A percentile compares a stretch with the other conserved stretches of the same genome.
These are phyloP conservation scores for Eupithecia exiguata DNA, from an alignment of 2,888 invertebrate species.

Conservation along the genomic window DNA sequence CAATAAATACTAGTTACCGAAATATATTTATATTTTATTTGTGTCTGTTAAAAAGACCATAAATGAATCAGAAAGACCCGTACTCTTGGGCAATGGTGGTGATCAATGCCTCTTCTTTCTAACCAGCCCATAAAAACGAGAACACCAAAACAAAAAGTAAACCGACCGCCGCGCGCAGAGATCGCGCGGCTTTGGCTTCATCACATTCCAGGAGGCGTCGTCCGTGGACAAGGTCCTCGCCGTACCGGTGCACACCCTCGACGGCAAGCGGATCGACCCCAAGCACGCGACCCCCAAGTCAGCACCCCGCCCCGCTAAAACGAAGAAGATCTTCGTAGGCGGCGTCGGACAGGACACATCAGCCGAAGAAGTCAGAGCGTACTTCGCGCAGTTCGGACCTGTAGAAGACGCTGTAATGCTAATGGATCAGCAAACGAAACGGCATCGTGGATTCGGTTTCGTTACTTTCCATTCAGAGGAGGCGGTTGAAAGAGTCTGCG, in stretches of 20 bases:
- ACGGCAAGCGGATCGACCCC: slow-evolving; percentile 97
- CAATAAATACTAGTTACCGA: too few species aligned
- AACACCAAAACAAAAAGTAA: slow-evolving; percentile 12
- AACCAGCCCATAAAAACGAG: not conserved
- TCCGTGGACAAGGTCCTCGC: slow-evolving; percentile 96
- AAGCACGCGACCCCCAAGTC: slow-evolving; percentile 97
- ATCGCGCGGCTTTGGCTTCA: slow-evolving; percentile 97
- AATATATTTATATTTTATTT: too few species aligned
- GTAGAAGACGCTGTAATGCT: slow-evolving; percentile 96
- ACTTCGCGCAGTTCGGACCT: slow-evolving; percentile 94
- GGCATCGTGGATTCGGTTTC: slow-evolving; percentile 95
- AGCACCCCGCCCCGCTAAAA: slow-evolving; percentile 93
- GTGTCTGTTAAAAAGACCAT: too few species aligned
- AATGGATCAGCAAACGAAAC: slow-evolving; percentile 96
- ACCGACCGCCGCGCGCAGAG: slow-evolving; percentile 87
- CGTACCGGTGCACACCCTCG: slow-evolving; percentile 94
- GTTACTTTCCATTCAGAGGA: slow-evolving; percentile 96
- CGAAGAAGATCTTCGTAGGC: slow-evolving; percentile 96
- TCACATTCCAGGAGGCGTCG: slow-evolving; percentile 95
- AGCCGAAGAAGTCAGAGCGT: slow-evolving; percentile 94
- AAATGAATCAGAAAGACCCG: too few species aligned
- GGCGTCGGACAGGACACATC: slow-evolving; percentile 96
- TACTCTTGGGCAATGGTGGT: not conserved
- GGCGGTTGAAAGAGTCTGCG: slow-evolving; percentile 95
- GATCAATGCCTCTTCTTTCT: not conserved